phyloP scores from a whole-genome alignment of 2,888 invertebrate genomes.

The Parthenolecanium corni region DNA sequence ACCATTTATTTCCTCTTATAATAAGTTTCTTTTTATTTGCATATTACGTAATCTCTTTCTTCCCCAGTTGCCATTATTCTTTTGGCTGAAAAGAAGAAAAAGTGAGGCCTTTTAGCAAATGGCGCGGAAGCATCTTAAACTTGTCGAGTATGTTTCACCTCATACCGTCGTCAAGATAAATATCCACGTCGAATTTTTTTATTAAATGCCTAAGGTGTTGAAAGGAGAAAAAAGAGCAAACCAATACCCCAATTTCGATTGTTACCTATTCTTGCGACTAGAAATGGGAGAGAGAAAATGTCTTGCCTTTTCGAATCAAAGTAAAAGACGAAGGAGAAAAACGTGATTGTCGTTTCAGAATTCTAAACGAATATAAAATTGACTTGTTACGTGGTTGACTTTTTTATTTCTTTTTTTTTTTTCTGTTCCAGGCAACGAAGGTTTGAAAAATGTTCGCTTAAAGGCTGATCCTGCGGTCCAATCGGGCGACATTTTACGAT shows the following conservation, averaged over 20 bases:
- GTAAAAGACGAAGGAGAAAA: no score
- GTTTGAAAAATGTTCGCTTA: slow-evolving; percentile 7
- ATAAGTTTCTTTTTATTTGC: no score
- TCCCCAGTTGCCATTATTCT: no score
- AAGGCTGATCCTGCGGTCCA: slow-evolving; percentile 40
- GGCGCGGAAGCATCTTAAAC: background rate
- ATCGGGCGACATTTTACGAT: slow-evolving; percentile 45
- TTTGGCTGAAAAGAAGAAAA: background rate
- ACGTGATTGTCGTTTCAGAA: no score
- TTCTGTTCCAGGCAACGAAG: background rate
- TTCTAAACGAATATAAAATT: no score
- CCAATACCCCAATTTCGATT: background rate
- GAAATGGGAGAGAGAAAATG: no score
- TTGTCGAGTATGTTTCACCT: background rate
- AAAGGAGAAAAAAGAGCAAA: background rate
- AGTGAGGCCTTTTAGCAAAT: background rate
- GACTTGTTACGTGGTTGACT: no score
- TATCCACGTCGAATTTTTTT: background rate
- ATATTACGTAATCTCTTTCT: no score
- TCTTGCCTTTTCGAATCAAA: no score
- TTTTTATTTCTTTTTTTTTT: no score
- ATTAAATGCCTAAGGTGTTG: background rate
- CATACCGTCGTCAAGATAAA: no score
- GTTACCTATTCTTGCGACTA: background rate
- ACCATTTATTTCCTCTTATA: no score